Percentiles rank a stretch among this genome's conserved stretches.
Evolutionary conservation across 2,888 invertebrate species (phyloP).

Genomic region (Cheilosia vernalis): DNA sequence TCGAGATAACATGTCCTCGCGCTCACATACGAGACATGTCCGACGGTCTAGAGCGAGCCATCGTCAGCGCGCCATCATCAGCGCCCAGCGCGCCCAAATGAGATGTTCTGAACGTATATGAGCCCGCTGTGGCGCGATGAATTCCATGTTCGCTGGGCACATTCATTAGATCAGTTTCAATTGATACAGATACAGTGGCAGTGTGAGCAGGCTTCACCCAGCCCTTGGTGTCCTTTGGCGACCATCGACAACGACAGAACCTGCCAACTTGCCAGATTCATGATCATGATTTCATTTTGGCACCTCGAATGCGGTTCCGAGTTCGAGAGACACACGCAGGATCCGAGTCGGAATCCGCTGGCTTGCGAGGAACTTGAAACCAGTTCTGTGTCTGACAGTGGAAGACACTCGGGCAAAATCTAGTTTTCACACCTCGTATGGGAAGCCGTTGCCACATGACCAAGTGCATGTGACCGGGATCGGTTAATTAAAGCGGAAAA

Average conservation of each 20-base stretch:
- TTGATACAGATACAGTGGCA: conserved; percentile 53
- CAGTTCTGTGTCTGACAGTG: conserved; percentile 30
- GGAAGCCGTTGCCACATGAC: conserved; percentile 25
- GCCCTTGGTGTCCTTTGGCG: conserved; percentile 18
- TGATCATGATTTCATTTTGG: conserved; percentile 69
- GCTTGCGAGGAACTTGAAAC: conserved; percentile 9
- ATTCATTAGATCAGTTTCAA: conserved; percentile 74
- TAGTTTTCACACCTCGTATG: conserved; percentile 64
- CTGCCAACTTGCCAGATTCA: conserved; percentile 59
- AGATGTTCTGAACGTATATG: conserved; percentile 46
- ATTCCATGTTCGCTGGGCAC: conserved; percentile 69
- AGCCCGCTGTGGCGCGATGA: conserved; percentile 39
- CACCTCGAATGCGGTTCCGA: conserved; percentile 32
- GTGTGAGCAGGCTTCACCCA: neutral
- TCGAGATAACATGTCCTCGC: conserved; percentile 58
- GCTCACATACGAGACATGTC: neutral
- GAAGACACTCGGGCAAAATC: conserved; percentile 32
- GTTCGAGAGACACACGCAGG: conserved; percentile 7
- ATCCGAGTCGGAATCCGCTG: conserved; percentile 27
- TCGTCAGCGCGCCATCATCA: conserved; percentile 53
- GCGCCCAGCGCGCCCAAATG: conserved; percentile 61
- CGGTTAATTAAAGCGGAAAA: conserved; percentile 51
- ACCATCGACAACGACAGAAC: conserved; percentile 28
- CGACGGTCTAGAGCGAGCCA: conserved; percentile 24
- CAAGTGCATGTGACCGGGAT: conserved; percentile 5